Base-by-base conservation (phyloP, 2,888 invertebrate genomes). In the Euphydryas editha region DNA sequence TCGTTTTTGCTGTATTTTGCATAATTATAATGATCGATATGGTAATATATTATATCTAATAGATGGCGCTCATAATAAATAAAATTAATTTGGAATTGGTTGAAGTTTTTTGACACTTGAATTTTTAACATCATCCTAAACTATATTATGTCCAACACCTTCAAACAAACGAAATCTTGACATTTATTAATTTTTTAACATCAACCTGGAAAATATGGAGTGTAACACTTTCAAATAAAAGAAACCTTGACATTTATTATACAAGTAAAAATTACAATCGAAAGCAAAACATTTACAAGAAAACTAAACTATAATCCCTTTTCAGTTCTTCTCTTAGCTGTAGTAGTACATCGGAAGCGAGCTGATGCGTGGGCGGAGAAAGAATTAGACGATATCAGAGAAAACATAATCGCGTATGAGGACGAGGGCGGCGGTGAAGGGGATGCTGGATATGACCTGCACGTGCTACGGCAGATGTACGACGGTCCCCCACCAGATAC, bases 341-440 rank as follows among this genome's bases (percentile, higher is more conserved):
- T 97, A 24, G 97, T 98, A 0, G 97, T 98, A n/a, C 97, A 98
- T 76, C 96, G 97, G 75, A 94, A 96, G 51, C 95, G 97, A 74
- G 96, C 97, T 66, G 97, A 97, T 78, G 97, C 97, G 65, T 95
- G 97, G 93, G 96, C 96, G 49, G 96, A 96, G 81, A 98, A 98
- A 81, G 98, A 99, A 77, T 95, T 98, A 74, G 99, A 99, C 80
- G 99, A 99, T 81, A 98, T 99, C 39, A 94, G 99, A 67, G 99
- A 99, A 86, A 99, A 98, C 78, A 98, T 99, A 70, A 98, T 99
- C 76, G 98, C 98, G 76, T 99, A 99, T 81, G 98, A 98, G 81
- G 99, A 99, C 79, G 99, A 99, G 86, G 99, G 99, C 17, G 99
- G 99, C 82, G 99, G 99, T 82, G 98, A 99, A 85, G 98, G 98